These are phyloP conservation scores for Caenorhabditis imperialis DNA, from an alignment of 2,888 invertebrate genomes.

Conservation along the genomic window DNA sequence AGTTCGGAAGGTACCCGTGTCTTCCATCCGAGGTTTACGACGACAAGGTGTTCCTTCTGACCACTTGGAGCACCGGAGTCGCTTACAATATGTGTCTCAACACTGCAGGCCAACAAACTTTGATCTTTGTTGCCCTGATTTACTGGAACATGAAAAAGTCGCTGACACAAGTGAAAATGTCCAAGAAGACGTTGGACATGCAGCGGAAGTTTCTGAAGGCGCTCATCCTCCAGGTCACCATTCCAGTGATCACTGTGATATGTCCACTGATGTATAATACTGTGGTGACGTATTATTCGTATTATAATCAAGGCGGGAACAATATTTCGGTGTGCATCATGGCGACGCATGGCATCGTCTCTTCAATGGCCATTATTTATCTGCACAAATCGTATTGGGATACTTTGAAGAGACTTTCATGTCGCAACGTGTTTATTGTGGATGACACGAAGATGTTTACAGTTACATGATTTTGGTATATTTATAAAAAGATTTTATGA, in stretches of 20 bases:
- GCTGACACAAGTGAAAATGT: slow-evolving; percentile 20
- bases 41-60: slow-evolving; percentile 29
- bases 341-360: slow-evolving; percentile 23
- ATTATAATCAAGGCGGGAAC: slow-evolving; percentile 32
- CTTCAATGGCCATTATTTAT: slow-evolving; percentile 24
- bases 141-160: slow-evolving; percentile 36
- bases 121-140: slow-evolving; percentile 12
- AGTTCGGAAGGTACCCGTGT: slow-evolving; percentile 23
- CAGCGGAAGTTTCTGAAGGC: slow-evolving; percentile 9
- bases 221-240: slow-evolving; percentile 23
- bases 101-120: slow-evolving; percentile 12
- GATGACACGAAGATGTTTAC: not conserved
- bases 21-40: slow-evolving; percentile 22
- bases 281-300: slow-evolving; percentile 1
- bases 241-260: slow-evolving; percentile 19
- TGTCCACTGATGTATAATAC: slow-evolving; percentile 5
- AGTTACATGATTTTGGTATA: too few relatives aligned
- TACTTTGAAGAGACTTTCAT: not conserved
- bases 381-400: slow-evolving; percentile 31
- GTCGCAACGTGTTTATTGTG: not conserved
- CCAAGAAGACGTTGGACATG: slow-evolving; percentile 26
- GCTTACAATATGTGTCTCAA: slow-evolving; percentile 5
- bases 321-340: slow-evolving; percentile 15
- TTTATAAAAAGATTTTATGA: too few relatives aligned
- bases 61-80: slow-evolving; percentile 29